These are phyloP conservation scores for Lepidocyrtoides sp. DNA, from an alignment of 2,888 invertebrate species.

Conservation along the genomic window DNA sequence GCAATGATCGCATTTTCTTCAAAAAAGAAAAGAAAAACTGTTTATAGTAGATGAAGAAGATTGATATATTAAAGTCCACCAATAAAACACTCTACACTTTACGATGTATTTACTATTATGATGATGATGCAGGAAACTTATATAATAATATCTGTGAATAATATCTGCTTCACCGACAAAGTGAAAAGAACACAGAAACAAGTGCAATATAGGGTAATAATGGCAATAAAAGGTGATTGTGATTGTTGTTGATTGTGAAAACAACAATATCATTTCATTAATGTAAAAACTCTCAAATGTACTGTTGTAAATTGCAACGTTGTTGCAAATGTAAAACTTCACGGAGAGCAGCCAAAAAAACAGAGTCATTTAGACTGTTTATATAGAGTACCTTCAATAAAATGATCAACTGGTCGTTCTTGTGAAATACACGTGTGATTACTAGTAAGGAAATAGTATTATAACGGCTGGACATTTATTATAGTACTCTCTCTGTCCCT, in stretches of 20 bases:
- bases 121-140: slow-evolving; percentile 12
- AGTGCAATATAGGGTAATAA: slow-evolving; percentile 46
- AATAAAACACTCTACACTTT: slow-evolving; percentile 61
- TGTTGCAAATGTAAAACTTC: slow-evolving; percentile 52
- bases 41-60: slow-evolving; percentile 18
- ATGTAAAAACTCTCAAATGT: slow-evolving; percentile 10
- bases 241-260: slow-evolving; percentile 58
- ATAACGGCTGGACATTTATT: slow-evolving; percentile 50
- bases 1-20: slow-evolving; percentile 36
- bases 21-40: slow-evolving; percentile 26
- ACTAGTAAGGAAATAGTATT: slow-evolving; percentile 29
- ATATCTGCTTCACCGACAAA: slow-evolving; percentile 57
- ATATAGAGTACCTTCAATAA: slow-evolving; percentile 50
- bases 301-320: slow-evolving; percentile 13
- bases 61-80: slow-evolving; percentile 42
- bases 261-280: slow-evolving; percentile 62
- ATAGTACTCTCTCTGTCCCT: neutral
- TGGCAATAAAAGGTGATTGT: slow-evolving; percentile 55
- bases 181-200: slow-evolving; percentile 42
- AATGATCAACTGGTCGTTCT: slow-evolving; percentile 62
- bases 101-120: neutral
- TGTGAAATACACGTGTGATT: slow-evolving; percentile 1
- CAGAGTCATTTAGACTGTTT: slow-evolving; percentile 34
- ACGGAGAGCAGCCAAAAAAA: slow-evolving; percentile 31
- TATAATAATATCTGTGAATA: no score